Conservation (phyloP, 2,888 invertebrate species). For the Phalera bucephala region DNA sequence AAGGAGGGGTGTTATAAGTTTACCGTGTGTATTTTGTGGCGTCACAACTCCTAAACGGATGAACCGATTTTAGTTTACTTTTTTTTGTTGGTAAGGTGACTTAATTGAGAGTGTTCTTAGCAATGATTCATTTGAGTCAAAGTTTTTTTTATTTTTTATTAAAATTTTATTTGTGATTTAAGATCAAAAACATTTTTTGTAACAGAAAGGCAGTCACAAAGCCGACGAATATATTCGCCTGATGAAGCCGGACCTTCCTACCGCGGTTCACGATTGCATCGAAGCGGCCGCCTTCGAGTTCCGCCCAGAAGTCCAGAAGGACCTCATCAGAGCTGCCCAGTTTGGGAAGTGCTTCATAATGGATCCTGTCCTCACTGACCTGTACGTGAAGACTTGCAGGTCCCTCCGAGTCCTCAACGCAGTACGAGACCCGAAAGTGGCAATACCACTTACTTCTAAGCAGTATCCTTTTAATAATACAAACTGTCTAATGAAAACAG, state of each 20-base stretch:
- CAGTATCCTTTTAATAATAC: conserved; percentile 96
- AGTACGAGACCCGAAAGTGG: conserved; percentile 91
- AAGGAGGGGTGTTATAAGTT: no score
- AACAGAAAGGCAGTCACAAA: conserved; percentile 92
- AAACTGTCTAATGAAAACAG: no score
- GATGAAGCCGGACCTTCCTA: conserved; percentile 90
- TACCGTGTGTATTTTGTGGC: no score
- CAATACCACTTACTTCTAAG: conserved; percentile 94
- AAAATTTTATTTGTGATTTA: no score
- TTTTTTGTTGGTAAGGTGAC: no score
- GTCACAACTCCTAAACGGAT: no score
- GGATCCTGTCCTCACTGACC: conserved; percentile 86
- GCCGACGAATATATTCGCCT: conserved; percentile 97
- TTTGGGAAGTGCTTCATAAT: conserved; percentile 97
- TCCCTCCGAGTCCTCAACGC: conserved; percentile 95
- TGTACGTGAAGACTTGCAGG: conserved; percentile 93
- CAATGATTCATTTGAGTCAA: no score
- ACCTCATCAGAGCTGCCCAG: conserved; percentile 94
- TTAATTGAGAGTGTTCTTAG: no score
- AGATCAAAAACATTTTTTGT: no score
- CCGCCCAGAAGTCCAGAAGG: conserved; percentile 92
- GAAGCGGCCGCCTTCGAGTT: conserved; percentile 97
- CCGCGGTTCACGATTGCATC: conserved; percentile 95
- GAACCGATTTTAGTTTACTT: no score
- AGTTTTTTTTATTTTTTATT: no score